These are phyloP conservation scores for Phalacrocorax brasilianus DNA, from an alignment of 2,113 vertebrate species.

Conservation along the genomic window DNA sequence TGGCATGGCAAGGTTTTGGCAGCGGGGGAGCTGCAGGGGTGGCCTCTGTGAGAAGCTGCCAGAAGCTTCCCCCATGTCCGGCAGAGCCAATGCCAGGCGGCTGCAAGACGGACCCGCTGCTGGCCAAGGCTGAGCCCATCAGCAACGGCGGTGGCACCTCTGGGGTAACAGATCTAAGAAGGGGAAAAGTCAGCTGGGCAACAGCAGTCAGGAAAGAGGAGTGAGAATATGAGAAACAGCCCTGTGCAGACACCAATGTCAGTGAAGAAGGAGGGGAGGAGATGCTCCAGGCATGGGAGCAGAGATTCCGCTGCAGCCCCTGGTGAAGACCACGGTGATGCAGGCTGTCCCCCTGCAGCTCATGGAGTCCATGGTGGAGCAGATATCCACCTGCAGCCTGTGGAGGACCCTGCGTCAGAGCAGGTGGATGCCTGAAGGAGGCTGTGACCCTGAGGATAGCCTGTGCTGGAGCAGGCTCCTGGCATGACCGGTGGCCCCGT, in stretches of 20 bases:
- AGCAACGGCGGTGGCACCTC: rapidly evolving
- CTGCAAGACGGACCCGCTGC: rapidly evolving
- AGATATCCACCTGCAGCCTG: neutral
- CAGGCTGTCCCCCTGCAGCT: neutral
- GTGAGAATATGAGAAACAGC: neutral
- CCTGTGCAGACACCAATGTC: neutral
- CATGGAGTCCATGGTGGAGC: too few species aligned
- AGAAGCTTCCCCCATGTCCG: neutral
- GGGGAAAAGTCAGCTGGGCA: neutral
- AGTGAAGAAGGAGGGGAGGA: neutral
- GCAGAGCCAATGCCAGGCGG: rapidly evolving
- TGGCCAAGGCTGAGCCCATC: neutral
- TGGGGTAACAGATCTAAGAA: neutral
- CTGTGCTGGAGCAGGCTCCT: neutral
- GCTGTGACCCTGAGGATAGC: neutral
- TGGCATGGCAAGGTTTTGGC: neutral
- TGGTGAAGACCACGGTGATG: neutral
- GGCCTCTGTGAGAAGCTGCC: neutral
- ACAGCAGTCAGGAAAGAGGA: neutral
- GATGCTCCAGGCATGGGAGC: neutral
- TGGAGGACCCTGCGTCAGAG: rapidly evolving
- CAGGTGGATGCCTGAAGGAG: neutral
- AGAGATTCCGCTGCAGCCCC: neutral
- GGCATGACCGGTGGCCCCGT: rapidly evolving
- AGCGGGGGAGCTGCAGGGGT: neutral